Evolutionary conservation across 2,888 invertebrate species (phyloP).

Genomic region (Alloplasta piceator): DNA sequence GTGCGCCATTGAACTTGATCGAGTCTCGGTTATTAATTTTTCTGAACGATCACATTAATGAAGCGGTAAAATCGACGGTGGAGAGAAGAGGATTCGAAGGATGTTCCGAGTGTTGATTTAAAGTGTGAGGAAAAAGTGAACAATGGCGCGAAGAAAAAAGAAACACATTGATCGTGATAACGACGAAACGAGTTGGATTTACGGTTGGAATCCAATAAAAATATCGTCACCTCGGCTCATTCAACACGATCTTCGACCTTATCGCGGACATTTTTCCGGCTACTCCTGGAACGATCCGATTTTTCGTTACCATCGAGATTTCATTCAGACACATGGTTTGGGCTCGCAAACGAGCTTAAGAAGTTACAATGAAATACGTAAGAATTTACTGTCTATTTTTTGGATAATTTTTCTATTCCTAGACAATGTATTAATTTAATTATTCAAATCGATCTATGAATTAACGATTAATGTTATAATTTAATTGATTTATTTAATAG

Average conservation of each 20-base stretch:
- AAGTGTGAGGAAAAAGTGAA: constrained; percentile 3
- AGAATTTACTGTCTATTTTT: constrained; percentile 34
- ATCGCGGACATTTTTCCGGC: constrained; percentile 7
- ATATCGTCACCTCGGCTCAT: constrained; percentile 47
- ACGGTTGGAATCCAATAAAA: constrained; percentile 43
- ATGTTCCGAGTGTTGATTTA: constrained; percentile 25
- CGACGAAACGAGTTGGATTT: constrained; percentile 23
- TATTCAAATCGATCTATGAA: no score
- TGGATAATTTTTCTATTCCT: background rate
- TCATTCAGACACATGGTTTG: constrained; percentile 47
- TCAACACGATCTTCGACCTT: constrained; percentile 47
- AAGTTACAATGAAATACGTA: constrained; percentile 67
- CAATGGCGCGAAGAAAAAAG: constrained; percentile 67
- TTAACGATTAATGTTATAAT: no score
- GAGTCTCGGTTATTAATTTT: no score
- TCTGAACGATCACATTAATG: background rate
- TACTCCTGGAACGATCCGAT: constrained; percentile 61
- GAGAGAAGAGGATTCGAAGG: background rate
- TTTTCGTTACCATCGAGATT: constrained; percentile 67
- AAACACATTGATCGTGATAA: constrained; percentile 48
- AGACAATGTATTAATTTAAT: no score
- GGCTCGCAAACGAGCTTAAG: constrained; percentile 57
- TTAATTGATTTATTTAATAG: no score
- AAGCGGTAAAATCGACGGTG: background rate
- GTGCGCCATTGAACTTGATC: background rate